phyloP scores from a whole-genome alignment of 2,113 vertebrate genomes.

The Calonectris borealis region DNA sequence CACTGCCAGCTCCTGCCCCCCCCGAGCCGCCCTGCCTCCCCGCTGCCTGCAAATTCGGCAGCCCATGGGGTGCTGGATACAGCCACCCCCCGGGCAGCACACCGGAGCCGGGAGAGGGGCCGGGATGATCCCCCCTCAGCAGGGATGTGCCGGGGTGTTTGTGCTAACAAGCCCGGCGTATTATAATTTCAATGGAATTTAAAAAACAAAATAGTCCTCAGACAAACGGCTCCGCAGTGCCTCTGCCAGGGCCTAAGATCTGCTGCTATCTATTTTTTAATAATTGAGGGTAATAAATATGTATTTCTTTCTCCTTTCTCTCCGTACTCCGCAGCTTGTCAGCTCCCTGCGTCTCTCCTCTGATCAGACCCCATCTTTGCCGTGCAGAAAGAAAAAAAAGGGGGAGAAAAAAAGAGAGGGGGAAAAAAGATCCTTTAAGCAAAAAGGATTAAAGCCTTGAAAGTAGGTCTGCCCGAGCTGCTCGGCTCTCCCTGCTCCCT shows the following conservation, averaged over 20 bases:
- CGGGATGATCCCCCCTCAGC: not conserved
- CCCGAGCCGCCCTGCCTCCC: not conserved
- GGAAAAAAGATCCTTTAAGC: slow-evolving; percentile 72
- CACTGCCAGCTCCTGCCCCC: not conserved
- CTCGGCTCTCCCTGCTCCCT: not conserved
- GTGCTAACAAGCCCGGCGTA: slow-evolving; percentile 60
- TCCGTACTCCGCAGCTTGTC: slow-evolving; percentile 76
- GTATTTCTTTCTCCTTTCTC: slow-evolving; percentile 78
- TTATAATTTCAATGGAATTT: slow-evolving; percentile 72
- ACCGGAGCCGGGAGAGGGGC: not conserved
- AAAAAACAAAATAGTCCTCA: slow-evolving; percentile 65
- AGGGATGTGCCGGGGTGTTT: slow-evolving; percentile 42
- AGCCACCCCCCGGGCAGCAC: not conserved
- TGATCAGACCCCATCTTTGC: slow-evolving; percentile 81
- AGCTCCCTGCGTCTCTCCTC: slow-evolving; percentile 78
- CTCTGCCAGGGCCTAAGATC: slow-evolving; percentile 76
- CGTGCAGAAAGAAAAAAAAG: not conserved
- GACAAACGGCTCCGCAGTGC: slow-evolving; percentile 66
- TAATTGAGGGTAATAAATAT: slow-evolving; percentile 85
- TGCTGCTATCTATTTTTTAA: slow-evolving; percentile 80
- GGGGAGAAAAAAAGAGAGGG: not conserved
- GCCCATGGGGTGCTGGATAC: not conserved
- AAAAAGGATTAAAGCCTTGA: slow-evolving; percentile 81
- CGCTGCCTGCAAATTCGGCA: not conserved
- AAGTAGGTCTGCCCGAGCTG: slow-evolving; percentile 77